Evolutionary conservation across 2,113 vertebrate genomes (phyloP), one percentile per base, ranked within the genome.

Genomic region (Malurus alboscapulatus): DNA sequence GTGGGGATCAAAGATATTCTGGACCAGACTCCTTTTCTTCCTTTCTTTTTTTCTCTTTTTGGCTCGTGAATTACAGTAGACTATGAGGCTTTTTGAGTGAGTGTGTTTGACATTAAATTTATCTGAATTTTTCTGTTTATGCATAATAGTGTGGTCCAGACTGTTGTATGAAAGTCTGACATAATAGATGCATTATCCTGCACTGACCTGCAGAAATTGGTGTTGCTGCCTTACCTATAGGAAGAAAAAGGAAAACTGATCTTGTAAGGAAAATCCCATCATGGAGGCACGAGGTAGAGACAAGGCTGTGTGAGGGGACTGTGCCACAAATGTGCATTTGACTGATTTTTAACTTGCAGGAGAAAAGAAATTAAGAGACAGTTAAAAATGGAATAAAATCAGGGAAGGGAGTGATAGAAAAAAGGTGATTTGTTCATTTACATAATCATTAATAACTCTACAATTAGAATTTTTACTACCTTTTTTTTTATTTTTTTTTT

Each of bases 1-100:
- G 3, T 58, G 51, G 63, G 94, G 80, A 94, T 96, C 91, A 96
- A 94, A 95, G 84, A 27, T 48, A 42, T 88, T 55, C 69, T 87
- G 89, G 87, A 87, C 42, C 67, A n/a, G 71, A 66, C 30, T 86
- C 17, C 24, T 79, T 84, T 66, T 44, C 42, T 73, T 53, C n/a
- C 27, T 94, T 66, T 3, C 4, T 50, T 80, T 72, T 16, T 16
- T 79, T 93, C 87, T 63, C 13, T 59, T 72, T 88, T 75, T 38
- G 7, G 54, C 13, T 84, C 5, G 7, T 20, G 63, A 76, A 69
- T 84, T 88, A 3, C 69, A 61, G 55, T 83, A 67, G 71, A 62
- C 45, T 40, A 6, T 21, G 34, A 54, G 47, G 32, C 38, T 90
- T 85, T 76, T 21, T 45, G 20, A 50, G 17, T 34, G n/a, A 65